Evolutionary conservation across 35 echinoderm and acorn worm genomes (phyloP), one percentile per base, ranked within the genome.

Genomic region (Hemicentrotus pulcherrimus): DNA sequence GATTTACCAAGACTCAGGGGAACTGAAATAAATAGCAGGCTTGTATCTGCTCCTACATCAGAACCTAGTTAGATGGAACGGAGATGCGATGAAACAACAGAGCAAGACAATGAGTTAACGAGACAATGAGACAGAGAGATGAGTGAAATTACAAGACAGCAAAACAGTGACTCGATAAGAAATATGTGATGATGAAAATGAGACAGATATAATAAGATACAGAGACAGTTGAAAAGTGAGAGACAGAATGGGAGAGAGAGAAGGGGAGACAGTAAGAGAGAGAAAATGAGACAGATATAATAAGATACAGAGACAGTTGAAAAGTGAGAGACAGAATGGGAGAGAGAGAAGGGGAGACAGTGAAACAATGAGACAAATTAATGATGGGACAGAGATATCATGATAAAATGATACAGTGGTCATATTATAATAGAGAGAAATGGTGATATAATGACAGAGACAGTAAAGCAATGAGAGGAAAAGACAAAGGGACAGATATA

Each of bases 1-100:
- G 28, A 28, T 78, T 90, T 90, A 90, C 88, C 88, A 33, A 90
- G 46, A 90, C 88, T 90, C 88, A 90, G 24, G 32, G 88, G 88
- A 90, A 90, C 46, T 0, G 88, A 90, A 47, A 90, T 47, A 90
- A 90, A 90, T 32, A 45, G 88, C 32, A 90, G 46, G 46, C 32
- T 45, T 45, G 32, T 47, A 90, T 90, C 88, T 11, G 32, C 31
- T 18, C 31, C 88, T 28, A 28, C 19, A 6, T n/a, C 65, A 78
- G 65, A 78, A 78, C 65, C 65, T 78, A 78, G 65, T 22, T 78
- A 24, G 9, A n/a, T 78, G 65, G 28, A 78, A 78, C n/a, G 18
- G 19, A n/a, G 28, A 28, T 22, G 19, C 6, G 65, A 28, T 78
- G 65, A 78, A 78, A 3, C 19, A 78, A 78, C 2, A n/a, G 28